phyloP scores from a whole-genome alignment of 2,888 invertebrate species.

The Habroteleia sp. region DNA sequence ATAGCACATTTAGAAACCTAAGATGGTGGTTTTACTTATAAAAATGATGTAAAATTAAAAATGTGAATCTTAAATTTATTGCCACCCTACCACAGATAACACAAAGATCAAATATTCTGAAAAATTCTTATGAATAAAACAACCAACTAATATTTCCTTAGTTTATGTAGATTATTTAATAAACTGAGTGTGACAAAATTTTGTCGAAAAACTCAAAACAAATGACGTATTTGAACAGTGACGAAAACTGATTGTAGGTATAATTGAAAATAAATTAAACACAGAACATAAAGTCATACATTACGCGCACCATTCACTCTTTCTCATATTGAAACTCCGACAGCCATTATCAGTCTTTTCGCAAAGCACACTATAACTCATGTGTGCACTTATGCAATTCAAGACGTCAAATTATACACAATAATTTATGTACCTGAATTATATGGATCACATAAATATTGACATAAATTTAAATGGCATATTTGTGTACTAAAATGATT shows the following conservation, averaged over 20 bases:
- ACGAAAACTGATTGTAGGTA: neutral
- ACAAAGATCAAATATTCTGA: no score
- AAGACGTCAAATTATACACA: slow-evolving; percentile 28
- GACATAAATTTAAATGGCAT: slow-evolving; percentile 15
- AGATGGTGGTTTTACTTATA: no score
- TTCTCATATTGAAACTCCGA: slow-evolving; percentile 18
- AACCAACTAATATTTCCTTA: no score
- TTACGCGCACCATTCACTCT: neutral
- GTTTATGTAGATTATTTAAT: no score
- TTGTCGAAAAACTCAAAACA: no score
- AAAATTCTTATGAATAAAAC: no score
- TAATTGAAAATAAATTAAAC: neutral
- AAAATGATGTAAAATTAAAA: no score
- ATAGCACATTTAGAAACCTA: no score
- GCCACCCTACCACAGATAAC: no score
- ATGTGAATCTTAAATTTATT: no score
- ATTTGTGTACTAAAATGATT: slow-evolving; percentile 10
- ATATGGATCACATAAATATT: slow-evolving; percentile 28
- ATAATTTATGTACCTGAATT: slow-evolving; percentile 36
- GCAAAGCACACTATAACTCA: slow-evolving; percentile 26
- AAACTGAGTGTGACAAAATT: no score
- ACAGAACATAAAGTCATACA: neutral
- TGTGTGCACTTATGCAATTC: slow-evolving; percentile 34
- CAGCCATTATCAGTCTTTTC: slow-evolving; percentile 35
- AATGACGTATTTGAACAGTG: no score